phyloP scores from a whole-genome alignment of 2,797 vertebrate species.

The Silurus aristotelis region DNA sequence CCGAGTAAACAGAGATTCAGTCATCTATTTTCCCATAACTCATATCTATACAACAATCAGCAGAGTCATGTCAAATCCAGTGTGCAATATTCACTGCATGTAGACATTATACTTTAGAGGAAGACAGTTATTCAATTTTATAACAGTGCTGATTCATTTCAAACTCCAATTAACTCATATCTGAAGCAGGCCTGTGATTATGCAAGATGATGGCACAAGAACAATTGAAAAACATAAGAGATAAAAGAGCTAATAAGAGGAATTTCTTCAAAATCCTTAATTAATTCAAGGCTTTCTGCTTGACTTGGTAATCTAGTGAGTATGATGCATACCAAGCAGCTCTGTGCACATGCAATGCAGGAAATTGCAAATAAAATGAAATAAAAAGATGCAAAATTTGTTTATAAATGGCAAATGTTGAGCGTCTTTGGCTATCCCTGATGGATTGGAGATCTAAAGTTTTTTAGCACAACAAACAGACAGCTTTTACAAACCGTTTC shows the following conservation, averaged over 20 bases:
- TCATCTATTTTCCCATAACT: slow-evolving; percentile 7
- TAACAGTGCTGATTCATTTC: neutral
- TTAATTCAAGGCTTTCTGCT: neutral
- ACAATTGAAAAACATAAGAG: neutral
- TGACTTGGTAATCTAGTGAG: neutral
- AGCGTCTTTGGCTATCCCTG: neutral
- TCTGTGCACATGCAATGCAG: neutral
- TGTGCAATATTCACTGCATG: no score
- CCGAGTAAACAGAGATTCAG: neutral
- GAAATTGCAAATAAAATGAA: neutral
- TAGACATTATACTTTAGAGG: neutral
- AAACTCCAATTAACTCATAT: neutral
- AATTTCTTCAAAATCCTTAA: neutral
- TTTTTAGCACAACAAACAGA: neutral
- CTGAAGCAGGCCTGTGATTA: neutral
- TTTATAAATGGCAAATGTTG: neutral
- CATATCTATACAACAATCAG: neutral
- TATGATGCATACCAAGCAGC: neutral
- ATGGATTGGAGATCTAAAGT: neutral
- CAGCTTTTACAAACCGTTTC: no score
- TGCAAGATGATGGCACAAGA: neutral
- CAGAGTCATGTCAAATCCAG: neutral
- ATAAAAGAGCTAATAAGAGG: neutral
- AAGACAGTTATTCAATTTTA: neutral
- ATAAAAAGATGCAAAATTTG: neutral